phyloP scores from a whole-genome alignment of 2,888 invertebrate genomes.

The Campaea margaritaria region DNA sequence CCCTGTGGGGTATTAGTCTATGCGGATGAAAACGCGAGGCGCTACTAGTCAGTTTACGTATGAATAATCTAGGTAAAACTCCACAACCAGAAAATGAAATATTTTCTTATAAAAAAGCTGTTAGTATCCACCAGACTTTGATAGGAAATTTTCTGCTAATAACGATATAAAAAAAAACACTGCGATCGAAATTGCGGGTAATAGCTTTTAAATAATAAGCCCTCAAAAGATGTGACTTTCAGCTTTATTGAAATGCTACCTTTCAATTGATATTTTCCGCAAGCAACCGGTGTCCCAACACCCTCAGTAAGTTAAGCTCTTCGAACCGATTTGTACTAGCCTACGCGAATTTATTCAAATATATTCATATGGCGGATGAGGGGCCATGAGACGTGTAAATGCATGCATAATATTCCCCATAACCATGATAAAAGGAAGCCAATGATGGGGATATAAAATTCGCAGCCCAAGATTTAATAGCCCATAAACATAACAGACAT shows the following conservation, averaged over 20 bases:
- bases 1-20: too few species aligned
- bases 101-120: too few species aligned
- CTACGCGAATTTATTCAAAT: slow-evolving; percentile 69
- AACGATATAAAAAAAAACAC: too few species aligned
- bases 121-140: too few species aligned
- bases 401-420: slow-evolving; percentile 53
- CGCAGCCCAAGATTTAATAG: slow-evolving; percentile 33
- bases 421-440: slow-evolving; percentile 38
- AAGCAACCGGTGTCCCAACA: slow-evolving; percentile 28
- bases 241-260: background rate
- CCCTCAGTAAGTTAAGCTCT: slow-evolving; percentile 24
- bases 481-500: slow-evolving; percentile 29
- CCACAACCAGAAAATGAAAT: too few species aligned
- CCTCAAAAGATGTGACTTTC: too few species aligned
- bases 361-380: slow-evolving; percentile 67
- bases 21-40: too few species aligned
- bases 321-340: slow-evolving; percentile 55
- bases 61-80: too few species aligned
- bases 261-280: slow-evolving; percentile 14
- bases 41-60: too few species aligned
- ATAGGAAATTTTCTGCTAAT: too few species aligned
- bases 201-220: too few species aligned
- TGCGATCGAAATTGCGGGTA: too few species aligned
- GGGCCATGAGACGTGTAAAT: slow-evolving; percentile 57
- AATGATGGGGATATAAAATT: slow-evolving; percentile 40